Evolutionary conservation across 2,888 invertebrate species (phyloP).

Genomic region (Diploptera punctata): DNA sequence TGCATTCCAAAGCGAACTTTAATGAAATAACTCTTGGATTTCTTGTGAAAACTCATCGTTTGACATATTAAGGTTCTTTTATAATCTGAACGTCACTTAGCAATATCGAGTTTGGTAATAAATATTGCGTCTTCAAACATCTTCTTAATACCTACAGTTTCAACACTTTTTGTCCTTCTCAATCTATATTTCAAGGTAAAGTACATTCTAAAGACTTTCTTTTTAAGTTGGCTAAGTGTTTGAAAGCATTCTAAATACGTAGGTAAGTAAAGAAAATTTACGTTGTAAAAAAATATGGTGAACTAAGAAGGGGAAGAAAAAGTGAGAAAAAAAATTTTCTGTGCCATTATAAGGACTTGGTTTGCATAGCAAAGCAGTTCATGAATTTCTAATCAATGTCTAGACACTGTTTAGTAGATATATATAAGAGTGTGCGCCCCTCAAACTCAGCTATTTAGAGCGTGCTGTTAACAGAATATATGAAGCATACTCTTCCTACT

Average conservation of each 20-base stretch:
- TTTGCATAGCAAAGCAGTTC: not conserved
- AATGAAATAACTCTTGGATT: too few species aligned
- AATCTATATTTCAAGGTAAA: not conserved
- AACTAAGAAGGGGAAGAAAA: not conserved
- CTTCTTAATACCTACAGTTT: too few species aligned
- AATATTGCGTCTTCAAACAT: too few species aligned
- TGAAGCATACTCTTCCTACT: too few species aligned
- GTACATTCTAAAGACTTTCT: not conserved
- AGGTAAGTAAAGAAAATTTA: not conserved
- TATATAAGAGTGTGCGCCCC: too few species aligned
- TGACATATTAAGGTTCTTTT: too few species aligned
- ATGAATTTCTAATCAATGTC: conserved; percentile 1
- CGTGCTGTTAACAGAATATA: too few species aligned
- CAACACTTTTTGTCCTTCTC: not conserved
- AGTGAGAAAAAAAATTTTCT: not conserved
- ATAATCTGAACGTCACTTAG: too few species aligned
- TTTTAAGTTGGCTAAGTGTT: conserved; percentile 1
- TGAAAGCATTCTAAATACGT: not conserved
- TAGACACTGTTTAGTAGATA: not conserved
- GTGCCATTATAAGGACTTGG: not conserved
- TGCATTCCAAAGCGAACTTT: too few species aligned
- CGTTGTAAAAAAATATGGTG: not conserved
- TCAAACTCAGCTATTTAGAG: too few species aligned
- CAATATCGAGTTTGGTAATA: too few species aligned
- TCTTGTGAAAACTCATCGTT: too few species aligned